phyloP scores from a whole-genome alignment of 2,797 vertebrate genomes.

The Hafferia zeledoni region DNA sequence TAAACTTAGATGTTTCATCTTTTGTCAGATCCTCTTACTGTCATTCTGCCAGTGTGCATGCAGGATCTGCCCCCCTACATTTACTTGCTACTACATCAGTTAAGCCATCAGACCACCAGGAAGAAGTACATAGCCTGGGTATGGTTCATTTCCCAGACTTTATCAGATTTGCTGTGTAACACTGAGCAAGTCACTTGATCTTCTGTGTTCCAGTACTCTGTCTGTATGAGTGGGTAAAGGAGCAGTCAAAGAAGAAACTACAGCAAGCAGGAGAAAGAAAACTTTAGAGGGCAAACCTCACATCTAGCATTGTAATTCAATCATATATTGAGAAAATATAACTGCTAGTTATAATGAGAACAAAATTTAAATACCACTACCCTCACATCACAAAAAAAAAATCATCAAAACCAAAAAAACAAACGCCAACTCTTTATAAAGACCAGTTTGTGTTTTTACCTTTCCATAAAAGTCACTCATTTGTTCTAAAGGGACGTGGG shows the following conservation, averaged over 20 bases:
- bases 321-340: neutral
- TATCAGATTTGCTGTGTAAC: constrained; percentile 3
- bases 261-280: rapidly evolving
- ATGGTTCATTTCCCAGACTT: neutral
- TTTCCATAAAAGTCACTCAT: constrained; percentile 99
- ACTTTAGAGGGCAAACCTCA: neutral
- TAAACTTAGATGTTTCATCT: neutral
- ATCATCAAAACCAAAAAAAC: neutral
- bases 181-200: neutral
- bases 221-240: neutral
- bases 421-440: neutral
- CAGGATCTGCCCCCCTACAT: neutral
- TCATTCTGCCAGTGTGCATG: neutral
- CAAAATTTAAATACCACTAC: neutral
- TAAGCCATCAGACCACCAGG: neutral
- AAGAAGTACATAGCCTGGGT: neutral
- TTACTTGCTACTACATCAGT: neutral
- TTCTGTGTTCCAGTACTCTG: neutral
- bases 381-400: neutral
- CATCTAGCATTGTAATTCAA: neutral
- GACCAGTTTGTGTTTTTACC: constrained; percentile 72
- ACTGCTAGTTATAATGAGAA: neutral
- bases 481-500: constrained; percentile 93
- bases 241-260: neutral
- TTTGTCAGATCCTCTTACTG: neutral